Conservation (phyloP, 1,140 invertebrate species). For the Heliconius hermathena region DNA sequence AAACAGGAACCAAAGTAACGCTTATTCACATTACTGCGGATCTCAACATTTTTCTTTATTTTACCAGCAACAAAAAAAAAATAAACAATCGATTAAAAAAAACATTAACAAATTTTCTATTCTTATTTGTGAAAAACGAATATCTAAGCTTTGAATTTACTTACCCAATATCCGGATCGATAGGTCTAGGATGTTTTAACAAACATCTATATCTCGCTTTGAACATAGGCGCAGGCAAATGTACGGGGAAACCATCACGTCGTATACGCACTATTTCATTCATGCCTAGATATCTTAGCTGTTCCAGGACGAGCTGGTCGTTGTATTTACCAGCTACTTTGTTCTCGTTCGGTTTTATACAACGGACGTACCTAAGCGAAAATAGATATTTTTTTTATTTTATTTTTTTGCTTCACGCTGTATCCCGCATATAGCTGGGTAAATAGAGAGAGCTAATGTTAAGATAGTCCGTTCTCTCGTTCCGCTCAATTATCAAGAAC, state of each 20-base stretch:
- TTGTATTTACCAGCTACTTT: constrained; percentile 94
- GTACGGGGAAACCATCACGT: constrained; percentile 96
- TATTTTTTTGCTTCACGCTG: too few relatives aligned
- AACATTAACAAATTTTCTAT: too few relatives aligned
- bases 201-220: constrained; percentile 90
- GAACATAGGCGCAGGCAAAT: constrained; percentile 91
- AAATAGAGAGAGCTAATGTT: too few relatives aligned
- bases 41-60: too few relatives aligned
- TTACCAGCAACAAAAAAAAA: too few relatives aligned
- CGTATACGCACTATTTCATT: constrained; percentile 97
- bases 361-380: constrained; percentile 91
- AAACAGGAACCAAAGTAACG: too few relatives aligned
- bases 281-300: constrained; percentile 97
- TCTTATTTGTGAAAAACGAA: not conserved
- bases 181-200: constrained; percentile 69
- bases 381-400: too few relatives aligned
- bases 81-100: too few relatives aligned
- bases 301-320: constrained; percentile 92
- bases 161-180: constrained; percentile 82
- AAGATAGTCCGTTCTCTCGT: too few relatives aligned
- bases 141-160: constrained; percentile 31
- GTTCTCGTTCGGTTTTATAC: constrained; percentile 96
- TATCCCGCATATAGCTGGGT: too few relatives aligned
- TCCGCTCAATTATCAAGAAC: too few relatives aligned
- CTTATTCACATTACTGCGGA: too few relatives aligned